Base-by-base conservation (phyloP, 1,140 invertebrate genomes). In the Aphis gossypii region DNA sequence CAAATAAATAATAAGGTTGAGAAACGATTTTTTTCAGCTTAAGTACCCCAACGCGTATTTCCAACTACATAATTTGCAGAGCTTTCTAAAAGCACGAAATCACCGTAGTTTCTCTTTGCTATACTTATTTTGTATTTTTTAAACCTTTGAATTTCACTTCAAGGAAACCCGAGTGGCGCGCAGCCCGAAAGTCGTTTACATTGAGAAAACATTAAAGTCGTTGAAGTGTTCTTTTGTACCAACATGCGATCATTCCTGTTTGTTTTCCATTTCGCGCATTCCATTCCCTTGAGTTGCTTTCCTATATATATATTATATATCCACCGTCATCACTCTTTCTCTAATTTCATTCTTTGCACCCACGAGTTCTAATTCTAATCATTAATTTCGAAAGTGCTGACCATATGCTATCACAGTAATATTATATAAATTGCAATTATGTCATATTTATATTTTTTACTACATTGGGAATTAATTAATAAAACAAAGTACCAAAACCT, bases 231-330 rank as follows among this genome's bases (percentile, higher is more conserved):
- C 89, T 56, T 90, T 90, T 51, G 51, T 56, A 60, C 51, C 48
- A 44, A 60, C 88, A 90, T 56, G 46, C 86, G 44, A 87, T 87
- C 25, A 5, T 87, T 87, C 38, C 35, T 56, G 89, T 90, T 90
- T 90, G 51, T 90, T 90, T 90, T 90, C 51, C 51, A 90, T 90
- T 90, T 90, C 54, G 89, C 3, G 38, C 89, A 90, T 56, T 90
- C 51, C 54, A 90, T 60, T 90, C 38, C 88, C 48, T 38, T 30
- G 48, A 90, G 48, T 38, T 60, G 51, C 23, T 90, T 90, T 90
- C 51, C 11, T 14, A 51, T 82, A 89, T 44, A 60, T 90, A 60
- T 20, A 35, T 30, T 44, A 60, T 90, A 60, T 20, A 35, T 30
- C 11, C 56, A 2, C 30, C 56, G 14, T n/a, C 56, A 51, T 90